Base-by-base conservation (phyloP, 1,140 invertebrate species). In the Bombus huntii region DNA sequence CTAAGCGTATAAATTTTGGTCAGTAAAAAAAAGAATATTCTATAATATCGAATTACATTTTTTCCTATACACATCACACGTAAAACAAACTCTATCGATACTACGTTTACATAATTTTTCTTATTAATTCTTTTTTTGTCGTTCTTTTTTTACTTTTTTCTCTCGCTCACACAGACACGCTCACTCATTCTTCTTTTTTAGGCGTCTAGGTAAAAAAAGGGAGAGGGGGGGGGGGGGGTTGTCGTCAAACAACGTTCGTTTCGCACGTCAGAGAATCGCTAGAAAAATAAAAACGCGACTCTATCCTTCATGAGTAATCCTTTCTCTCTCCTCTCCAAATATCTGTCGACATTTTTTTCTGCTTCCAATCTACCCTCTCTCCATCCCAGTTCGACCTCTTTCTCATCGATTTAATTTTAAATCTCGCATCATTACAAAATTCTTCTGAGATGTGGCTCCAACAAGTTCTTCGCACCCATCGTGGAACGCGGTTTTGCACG, bases 121-220 rank as follows among this genome's bases (percentile, higher is more conserved):
- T 2, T 15, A 53, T 39, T 47, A 59, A 42, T 68, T 68, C 12
- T 76, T 39, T 47, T 44, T 31, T 28, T 68, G 9, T 66, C 37
- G 22, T 62, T 15, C 72, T 68, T 5, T 65, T 77, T 59, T 79
- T 66, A 77, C n/a, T 65, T 44, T 34, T 37, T 71, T 57, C 15
- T 79, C 81, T 53, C 77, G 39, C 34, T 73, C 22, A 22, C 66
- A 22, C 31, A 68, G 31, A 87, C 75, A 75, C 73, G 18, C 47
- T 31, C 47, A 57, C 22, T 34, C 73, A 57, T 1, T 37, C 31
- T 22, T 34, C 53, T 34, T 28, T 86, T 86, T 90, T 90, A 91
- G 73, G 85, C 71, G 85, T 83, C 82, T 90, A 89, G 81, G 87
- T 90, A 91, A 90, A 92, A 91, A 92, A 91, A 72, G 75, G 62